phyloP scores from a whole-genome alignment of 2,113 vertebrate genomes.

The Bettongia penicillata region DNA sequence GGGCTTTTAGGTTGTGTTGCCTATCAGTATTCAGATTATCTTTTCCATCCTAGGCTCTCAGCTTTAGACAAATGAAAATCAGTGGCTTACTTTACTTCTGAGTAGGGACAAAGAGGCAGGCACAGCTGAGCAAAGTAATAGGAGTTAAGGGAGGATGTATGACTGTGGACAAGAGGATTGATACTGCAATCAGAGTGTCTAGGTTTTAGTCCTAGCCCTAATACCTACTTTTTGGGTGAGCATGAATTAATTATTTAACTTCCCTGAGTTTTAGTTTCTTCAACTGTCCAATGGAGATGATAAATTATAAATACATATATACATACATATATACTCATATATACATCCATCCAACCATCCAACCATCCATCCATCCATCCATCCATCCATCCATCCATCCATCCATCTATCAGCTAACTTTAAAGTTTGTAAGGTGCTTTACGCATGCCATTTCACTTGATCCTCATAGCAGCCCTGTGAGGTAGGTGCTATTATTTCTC shows the following conservation, averaged over 20 bases:
- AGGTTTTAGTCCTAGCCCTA: background rate
- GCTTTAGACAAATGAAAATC: slow-evolving; percentile 46
- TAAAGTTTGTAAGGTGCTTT: background rate
- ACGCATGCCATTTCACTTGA: background rate
- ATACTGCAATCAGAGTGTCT: background rate
- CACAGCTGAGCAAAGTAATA: background rate
- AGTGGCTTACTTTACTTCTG: slow-evolving; percentile 31
- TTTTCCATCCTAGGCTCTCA: slow-evolving; percentile 16
- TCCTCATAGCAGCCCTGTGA: background rate
- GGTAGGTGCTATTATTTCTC: background rate
- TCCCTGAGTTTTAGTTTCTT: background rate
- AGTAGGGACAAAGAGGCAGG: background rate
- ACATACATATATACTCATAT: too few relatives aligned
- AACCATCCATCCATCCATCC: too few relatives aligned
- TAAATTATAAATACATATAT: background rate
- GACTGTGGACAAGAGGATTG: background rate
- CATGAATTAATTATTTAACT: background rate
- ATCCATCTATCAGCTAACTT: too few relatives aligned
- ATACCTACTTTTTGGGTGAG: background rate
- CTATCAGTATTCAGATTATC: slow-evolving; percentile 3
- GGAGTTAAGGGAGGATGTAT: background rate
- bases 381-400: too few relatives aligned
- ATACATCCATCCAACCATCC: too few relatives aligned
- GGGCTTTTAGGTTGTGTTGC: background rate
- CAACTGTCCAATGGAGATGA: background rate